Conservation (phyloP, 2,888 invertebrate species). For the Mantis religiosa region DNA sequence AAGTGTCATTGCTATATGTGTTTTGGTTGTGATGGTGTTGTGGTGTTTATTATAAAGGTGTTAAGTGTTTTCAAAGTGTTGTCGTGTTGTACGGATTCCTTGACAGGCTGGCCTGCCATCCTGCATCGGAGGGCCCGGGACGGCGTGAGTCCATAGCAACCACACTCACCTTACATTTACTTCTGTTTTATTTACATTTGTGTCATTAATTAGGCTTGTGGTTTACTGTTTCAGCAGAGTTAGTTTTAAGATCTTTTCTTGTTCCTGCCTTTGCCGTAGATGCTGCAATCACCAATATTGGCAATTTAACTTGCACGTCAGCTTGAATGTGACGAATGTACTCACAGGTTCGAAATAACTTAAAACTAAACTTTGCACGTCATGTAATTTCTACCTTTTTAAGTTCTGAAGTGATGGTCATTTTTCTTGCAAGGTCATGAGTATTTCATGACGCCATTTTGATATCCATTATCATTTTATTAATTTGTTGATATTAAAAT, state of each 20-base stretch:
- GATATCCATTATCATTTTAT: neutral
- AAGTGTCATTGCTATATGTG: conserved; percentile 19
- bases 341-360: neutral
- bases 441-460: conserved; percentile 9
- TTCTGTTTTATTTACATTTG: neutral
- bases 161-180: neutral
- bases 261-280: neutral
- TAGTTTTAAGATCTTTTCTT: neutral
- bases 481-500: neutral
- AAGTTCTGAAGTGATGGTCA: neutral
- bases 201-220: neutral
- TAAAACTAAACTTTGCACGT: neutral
- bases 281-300: neutral
- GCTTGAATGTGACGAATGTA: neutral
- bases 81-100: conserved; percentile 12
- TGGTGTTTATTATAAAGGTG: conserved; percentile 17
- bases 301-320: neutral
- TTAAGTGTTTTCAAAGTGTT: conserved; percentile 27
- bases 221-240: neutral
- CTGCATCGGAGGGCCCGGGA: conserved; percentile 6
- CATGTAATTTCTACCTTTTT: neutral
- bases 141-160: conserved; percentile 30
- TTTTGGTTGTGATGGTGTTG: conserved; percentile 24
- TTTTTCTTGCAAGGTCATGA: conserved; percentile 5
- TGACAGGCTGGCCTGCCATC: conserved; percentile 6